Base-by-base conservation (phyloP, 2,888 invertebrate species). In the Drosophila trichaetosa region DNA sequence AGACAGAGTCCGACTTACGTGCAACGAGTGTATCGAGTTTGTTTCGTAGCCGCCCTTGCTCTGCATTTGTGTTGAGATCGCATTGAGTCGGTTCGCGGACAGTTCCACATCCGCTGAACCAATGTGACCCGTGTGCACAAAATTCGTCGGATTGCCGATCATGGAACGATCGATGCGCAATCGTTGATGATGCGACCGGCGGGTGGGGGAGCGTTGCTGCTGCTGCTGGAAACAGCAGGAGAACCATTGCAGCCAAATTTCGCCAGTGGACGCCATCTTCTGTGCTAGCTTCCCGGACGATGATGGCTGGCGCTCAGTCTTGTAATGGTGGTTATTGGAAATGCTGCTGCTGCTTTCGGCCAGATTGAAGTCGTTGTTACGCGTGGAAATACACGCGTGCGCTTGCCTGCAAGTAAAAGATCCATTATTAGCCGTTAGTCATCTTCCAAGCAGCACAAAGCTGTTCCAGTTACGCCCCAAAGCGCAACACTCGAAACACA, bases 101-200 rank as follows among this genome's bases (percentile, higher is more conserved):
- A 97, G 95, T 92, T 97, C 96, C 72, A 98, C 96, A 93, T 99
- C 98, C 60, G 97, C 96, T 27, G 98, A 97, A 31, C 99, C 97
- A 91, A 97, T 96, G 93, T 97, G 97, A 38, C 92, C 95, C 49
- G 98, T 98, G 59, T 99, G 99, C 91, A 97, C 96, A 93, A 99
- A 99, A 94, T 99, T 98, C 84, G 97, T 98, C 18, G 99, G 99
- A 82, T 96, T 96, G 40, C 99, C 97, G 91, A 99, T 99, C 98
- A 98, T 99, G 73, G 97, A 97, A 78, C 98, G 95, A 94, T 97
- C 97, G 94, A 97, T 97, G 93, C 96, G 95, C 93, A 96, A 95
- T 91, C 96, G 95, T 80, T 95, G 95, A 67, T 89, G 95, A 66
- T 87, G 95, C 76, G 95, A 94, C 84, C 96, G 94, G 85, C 96